Evolutionary conservation across 2,888 invertebrate genomes (phyloP).

Genomic region (Trissolcus japonicus): DNA sequence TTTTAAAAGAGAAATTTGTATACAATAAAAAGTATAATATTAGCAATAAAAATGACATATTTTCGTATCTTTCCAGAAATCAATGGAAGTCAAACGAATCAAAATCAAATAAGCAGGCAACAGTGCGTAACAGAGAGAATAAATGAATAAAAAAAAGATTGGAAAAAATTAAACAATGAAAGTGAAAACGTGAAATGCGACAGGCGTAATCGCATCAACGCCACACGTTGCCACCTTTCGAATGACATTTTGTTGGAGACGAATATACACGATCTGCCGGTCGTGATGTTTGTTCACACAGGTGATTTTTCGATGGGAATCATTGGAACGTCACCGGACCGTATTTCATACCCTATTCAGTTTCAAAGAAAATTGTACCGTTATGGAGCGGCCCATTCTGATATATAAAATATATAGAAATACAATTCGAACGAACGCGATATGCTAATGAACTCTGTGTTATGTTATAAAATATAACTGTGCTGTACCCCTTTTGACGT

Average conservation of each 20-base stretch:
- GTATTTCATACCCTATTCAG: constrained; percentile 20
- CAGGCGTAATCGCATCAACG: constrained; percentile 10
- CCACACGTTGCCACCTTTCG: constrained; percentile 1
- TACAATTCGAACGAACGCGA: constrained; percentile 41
- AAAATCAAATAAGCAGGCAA: constrained; percentile 5
- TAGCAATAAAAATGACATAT: too few species aligned
- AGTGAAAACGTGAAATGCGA: constrained; percentile 33
- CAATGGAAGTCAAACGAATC: too few species aligned
- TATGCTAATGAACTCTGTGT: constrained; percentile 36
- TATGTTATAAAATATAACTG: constrained; percentile 25
- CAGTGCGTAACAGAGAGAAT: constrained; percentile 26
- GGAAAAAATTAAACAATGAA: constrained; percentile 25
- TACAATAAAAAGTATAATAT: too few species aligned
- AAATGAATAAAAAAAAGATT: constrained; percentile 22
- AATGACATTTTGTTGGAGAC: constrained; percentile 2
- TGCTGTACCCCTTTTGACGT: constrained; percentile 8
- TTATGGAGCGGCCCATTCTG: constrained; percentile 30
- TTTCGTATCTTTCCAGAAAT: too few species aligned
- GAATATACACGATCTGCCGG: neutral
- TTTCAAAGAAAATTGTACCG: constrained; percentile 44
- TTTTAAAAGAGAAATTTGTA: too few species aligned
- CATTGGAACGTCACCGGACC: constrained; percentile 17
- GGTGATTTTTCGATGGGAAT: constrained; percentile 16
- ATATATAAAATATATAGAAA: constrained; percentile 29
- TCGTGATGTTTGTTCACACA: neutral